phyloP scores from a whole-genome alignment of 2,797 vertebrate genomes.

The Chelon auratus region DNA sequence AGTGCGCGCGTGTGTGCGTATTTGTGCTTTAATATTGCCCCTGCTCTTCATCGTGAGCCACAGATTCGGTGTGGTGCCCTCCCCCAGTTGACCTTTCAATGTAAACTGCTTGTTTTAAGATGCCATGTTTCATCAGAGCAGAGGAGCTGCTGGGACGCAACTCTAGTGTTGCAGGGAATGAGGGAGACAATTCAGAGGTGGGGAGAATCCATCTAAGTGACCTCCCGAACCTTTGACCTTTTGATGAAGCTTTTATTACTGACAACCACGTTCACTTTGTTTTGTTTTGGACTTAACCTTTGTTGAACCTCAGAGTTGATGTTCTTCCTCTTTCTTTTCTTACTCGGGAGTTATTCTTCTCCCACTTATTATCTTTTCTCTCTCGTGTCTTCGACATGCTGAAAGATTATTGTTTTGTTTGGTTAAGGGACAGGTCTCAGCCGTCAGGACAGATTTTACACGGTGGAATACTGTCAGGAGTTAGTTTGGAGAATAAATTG shows the following conservation, averaged over 20 bases:
- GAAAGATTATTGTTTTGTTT: conserved; percentile 1
- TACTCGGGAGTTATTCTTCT: conserved; percentile 14
- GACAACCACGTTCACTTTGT: conserved; percentile 66
- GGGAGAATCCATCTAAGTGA: conserved; percentile 62
- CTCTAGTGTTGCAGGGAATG: conserved; percentile 62
- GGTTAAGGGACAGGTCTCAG: not conserved
- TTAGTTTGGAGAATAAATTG: not conserved
- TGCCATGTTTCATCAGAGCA: conserved; percentile 79
- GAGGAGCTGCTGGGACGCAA: conserved; percentile 51
- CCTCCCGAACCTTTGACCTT: conserved; percentile 78
- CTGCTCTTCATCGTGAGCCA: conserved; percentile 51
- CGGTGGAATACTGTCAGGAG: not conserved
- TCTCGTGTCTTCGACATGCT: conserved; percentile 6
- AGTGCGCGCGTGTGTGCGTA: not conserved
- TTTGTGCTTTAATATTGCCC: conserved; percentile 34
- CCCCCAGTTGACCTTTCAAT: conserved; percentile 79
- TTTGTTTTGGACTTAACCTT: conserved; percentile 72
- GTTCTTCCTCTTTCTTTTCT: conserved; percentile 24
- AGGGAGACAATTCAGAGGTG: conserved; percentile 75
- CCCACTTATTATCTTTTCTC: not conserved
- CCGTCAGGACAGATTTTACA: not conserved
- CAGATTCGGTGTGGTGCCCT: conserved; percentile 56
- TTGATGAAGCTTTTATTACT: conserved; percentile 76
- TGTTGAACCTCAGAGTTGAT: conserved; percentile 42
- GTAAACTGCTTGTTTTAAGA: conserved; percentile 81